Base-by-base conservation (phyloP, 2,113 vertebrate genomes). In the Neogobius melanostomus region DNA sequence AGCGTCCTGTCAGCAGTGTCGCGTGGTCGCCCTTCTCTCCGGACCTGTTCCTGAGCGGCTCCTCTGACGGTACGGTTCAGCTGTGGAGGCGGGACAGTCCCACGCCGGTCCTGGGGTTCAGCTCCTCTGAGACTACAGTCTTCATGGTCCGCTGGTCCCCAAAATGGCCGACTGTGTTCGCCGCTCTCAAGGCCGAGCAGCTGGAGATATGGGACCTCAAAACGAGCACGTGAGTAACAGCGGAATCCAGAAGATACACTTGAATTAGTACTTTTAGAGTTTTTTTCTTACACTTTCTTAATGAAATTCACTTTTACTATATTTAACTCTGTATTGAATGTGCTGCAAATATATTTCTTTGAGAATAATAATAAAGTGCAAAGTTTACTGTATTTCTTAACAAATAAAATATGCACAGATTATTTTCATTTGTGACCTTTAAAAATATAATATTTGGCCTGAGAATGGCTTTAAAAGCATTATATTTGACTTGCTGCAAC, bases 191-290 rank as follows among this genome's bases (percentile, higher is more conserved):
- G 0, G 92, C 91, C 47, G 81, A 75, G 54, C 90, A 89, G 68
- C 80, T 94, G 42, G 95, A 98, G 84, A 90, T 99, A 53, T 99
- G 97, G 97, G 94, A 98, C 78, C 92, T 98, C 45, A 89, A 81
- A 1, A 70, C 81, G 56, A 95, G 91, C 91, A 90, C 74, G 97
- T 97, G 87, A 95, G 94, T 91, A 17, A 53, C 16, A 53, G 28
- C 28, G 28, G 52, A 53, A 17, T 52, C n/a, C 15, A 5, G 28
- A 36, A 36, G 28, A 5, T 36, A 5, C 3, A 36, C 28, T 36
- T 21, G 21, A 21, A 21, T 21, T 21, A 21, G 21, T n/a, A n/a
- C n/a, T n/a, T n/a, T n/a, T n/a, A n/a, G n/a, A n/a, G n/a, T n/a
- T n/a, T n/a, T n/a, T n/a, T n/a, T n/a, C n/a, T n/a, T n/a, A n/a